Base-by-base conservation (phyloP, 2,888 invertebrate species). In the Tachina lurida region DNA sequence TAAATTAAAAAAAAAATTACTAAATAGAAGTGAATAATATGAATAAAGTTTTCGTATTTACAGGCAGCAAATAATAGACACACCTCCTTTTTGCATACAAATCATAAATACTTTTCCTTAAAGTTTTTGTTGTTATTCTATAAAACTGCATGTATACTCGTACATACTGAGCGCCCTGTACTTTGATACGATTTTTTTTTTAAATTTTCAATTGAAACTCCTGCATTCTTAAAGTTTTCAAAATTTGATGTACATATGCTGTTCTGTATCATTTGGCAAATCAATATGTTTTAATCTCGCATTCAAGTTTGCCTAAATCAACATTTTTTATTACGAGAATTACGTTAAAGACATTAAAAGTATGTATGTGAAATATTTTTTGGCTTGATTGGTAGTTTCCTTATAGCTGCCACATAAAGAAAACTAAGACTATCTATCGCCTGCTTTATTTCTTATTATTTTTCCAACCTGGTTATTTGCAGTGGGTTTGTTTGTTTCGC, bases 361-460 rank as follows among this genome's bases (percentile, higher is more conserved):
- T 2, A 43, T 17, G 47, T 2, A 43, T 17, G 17, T 52, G n/a
- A 63, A 71, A 39, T 56, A 52, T 71, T 41, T 80, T 56, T 71
- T 39, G 12, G 39, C 9, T 43, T 39, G 31, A 31, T 31, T 31
- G 31, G 31, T 31, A 31, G 49, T 49, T 73, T 77, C 71, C 77
- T 83, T 77, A 71, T 77, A 60, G 45, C 22, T 76, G 68, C 70
- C 63, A 82, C 60, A 10, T 22, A 71, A 71, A 84, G 39, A 47
- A 80, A 63, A 76, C 31, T 31, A 31, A 31, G 7, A 31, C 31
- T 31, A 31, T 39, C 13, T 49, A 58, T 68, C 68, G 79, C 71
- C 76, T 60, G 22, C 13, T 67, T 63, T 56, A 39, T 74, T 31
- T 31, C 7, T 31, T 13, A 4, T n/a, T 67, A 39, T 39, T 31